These are phyloP conservation scores for Serinus canaria DNA, from an alignment of 2,113 vertebrate genomes.

Conservation along the genomic window DNA sequence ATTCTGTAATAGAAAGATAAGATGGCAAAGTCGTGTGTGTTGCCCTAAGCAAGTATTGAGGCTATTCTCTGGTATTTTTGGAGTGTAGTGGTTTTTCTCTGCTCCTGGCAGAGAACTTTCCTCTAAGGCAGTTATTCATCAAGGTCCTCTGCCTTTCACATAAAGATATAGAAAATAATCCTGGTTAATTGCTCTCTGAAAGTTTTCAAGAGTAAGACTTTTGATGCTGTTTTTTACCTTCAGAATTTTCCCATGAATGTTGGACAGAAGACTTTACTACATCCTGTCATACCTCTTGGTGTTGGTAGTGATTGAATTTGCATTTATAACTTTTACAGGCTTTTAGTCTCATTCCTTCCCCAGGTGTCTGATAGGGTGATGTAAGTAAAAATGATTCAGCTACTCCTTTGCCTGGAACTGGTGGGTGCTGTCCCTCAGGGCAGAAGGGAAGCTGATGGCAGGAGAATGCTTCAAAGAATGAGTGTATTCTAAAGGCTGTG, in stretches of 20 bases:
- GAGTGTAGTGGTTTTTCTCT: neutral
- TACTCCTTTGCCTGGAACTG: neutral
- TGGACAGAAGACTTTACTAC: neutral
- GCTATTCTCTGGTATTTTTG: neutral
- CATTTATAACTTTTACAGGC: neutral
- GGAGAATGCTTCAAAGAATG: neutral
- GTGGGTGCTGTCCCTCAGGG: neutral
- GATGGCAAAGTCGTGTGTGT: neutral
- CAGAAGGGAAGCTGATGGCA: neutral
- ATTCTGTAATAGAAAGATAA: neutral
- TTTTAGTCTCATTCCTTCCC: neutral
- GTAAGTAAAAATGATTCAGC: neutral
- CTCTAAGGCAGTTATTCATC: slow-evolving; percentile 8
- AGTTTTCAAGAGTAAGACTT: neutral
- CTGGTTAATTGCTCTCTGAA: neutral
- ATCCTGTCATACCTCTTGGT: neutral
- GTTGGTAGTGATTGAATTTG: neutral
- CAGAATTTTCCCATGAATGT: neutral
- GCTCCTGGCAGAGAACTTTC: neutral
- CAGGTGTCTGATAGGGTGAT: neutral
- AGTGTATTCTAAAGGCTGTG: neutral
- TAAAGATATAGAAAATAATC: neutral
- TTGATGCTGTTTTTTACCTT: neutral
- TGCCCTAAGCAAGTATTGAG: neutral
- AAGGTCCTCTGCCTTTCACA: neutral